A percentile compares a stretch with the other conserved stretches of the same genome.
Conservation (phyloP, 2,113 vertebrate species). For the Nycticorax nycticorax region DNA sequence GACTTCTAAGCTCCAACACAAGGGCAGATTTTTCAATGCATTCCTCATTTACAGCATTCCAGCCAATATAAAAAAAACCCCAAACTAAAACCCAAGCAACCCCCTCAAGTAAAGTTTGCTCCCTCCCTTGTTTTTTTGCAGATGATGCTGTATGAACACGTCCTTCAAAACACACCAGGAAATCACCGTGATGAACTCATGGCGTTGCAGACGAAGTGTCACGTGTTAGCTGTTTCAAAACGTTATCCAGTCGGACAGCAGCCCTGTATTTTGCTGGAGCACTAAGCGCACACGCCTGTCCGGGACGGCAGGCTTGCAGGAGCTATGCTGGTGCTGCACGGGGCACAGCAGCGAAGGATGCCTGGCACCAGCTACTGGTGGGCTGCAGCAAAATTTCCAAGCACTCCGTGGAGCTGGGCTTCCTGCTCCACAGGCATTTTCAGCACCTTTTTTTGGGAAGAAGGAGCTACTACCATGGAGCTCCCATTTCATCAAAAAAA, state of each 20-base stretch:
- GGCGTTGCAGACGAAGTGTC: background rate
- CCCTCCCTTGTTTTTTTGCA: background rate
- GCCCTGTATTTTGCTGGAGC: background rate
- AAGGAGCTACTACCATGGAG: background rate
- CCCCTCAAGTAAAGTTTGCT: background rate
- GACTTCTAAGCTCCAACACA: background rate
- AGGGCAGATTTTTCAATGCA: background rate
- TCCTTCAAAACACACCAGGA: background rate
- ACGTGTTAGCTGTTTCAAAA: background rate
- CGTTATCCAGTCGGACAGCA: background rate
- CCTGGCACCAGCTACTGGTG: background rate
- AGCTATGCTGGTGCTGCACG: background rate
- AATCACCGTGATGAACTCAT: accelerated
- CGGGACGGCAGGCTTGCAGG: too few relatives aligned
- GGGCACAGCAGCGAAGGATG: accelerated
- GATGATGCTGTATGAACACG: accelerated
- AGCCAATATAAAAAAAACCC: background rate
- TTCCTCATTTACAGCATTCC: background rate
- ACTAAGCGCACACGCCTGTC: accelerated
- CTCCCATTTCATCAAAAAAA: background rate
- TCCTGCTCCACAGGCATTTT: background rate
- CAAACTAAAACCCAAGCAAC: background rate
- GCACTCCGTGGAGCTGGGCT: background rate
- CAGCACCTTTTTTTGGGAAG: background rate
- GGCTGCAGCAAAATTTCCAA: background rate